Percentiles rank a stretch among this genome's conserved stretches.
These are phyloP conservation scores for Stegostoma tigrinum DNA, from an alignment of 2,113 vertebrate genomes.

Conservation along the genomic window DNA sequence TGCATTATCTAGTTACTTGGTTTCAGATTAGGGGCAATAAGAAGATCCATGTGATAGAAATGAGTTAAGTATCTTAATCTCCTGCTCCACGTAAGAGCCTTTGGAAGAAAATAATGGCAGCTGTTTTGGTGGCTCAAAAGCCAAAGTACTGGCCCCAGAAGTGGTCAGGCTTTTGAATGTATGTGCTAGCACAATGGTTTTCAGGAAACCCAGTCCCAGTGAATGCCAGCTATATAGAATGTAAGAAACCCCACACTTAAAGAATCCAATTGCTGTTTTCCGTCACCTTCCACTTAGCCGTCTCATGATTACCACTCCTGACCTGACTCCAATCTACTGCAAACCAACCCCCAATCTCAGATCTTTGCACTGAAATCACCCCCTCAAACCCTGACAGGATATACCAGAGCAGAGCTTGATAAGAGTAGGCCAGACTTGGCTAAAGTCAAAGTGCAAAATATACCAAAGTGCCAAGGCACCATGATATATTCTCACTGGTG, in stretches of 20 bases:
- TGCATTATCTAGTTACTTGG: no score
- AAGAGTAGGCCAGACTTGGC: neutral
- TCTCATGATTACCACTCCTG: no score
- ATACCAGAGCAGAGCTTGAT: neutral
- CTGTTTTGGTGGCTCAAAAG: neutral
- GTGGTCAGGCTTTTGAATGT: no score
- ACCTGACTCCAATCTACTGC: no score
- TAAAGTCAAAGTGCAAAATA: neutral
- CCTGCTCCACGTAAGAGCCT: neutral
- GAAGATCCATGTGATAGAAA: neutral
- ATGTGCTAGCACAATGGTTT: no score
- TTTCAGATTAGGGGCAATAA: neutral
- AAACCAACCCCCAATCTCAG: no score
- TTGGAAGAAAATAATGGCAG: neutral
- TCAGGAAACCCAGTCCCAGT: no score
- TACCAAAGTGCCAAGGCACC: neutral
- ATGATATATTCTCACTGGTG: neutral
- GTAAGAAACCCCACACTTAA: no score
- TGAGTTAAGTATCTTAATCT: neutral
- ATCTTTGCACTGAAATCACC: no score
- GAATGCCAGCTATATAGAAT: no score
- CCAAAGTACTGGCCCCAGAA: neutral
- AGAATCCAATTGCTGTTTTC: no score
- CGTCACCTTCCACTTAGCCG: no score
- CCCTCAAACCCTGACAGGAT: neutral